Conservation (phyloP, 2,113 vertebrate genomes). For the Stegastes partitus region DNA sequence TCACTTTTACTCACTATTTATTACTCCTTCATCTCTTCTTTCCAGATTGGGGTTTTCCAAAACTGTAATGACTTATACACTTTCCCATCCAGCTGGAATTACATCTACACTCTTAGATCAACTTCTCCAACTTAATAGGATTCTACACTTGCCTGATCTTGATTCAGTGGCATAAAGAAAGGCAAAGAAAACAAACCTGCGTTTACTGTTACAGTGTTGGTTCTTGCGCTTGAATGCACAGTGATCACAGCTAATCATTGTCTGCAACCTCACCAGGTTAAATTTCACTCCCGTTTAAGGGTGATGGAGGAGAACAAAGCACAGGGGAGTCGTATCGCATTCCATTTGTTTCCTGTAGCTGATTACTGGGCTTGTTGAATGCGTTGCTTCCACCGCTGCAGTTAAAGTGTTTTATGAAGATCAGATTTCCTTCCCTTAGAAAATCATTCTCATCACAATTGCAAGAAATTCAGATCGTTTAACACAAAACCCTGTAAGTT, state of each 20-base stretch:
- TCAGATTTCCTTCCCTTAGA: neutral
- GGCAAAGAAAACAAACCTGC: neutral
- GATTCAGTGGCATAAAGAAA: conserved; percentile 7
- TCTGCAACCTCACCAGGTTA: conserved; percentile 1
- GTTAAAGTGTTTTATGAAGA: neutral
- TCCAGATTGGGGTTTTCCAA: neutral
- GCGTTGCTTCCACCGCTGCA: neutral
- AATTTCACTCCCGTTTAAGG: conserved; percentile 15
- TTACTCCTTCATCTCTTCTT: neutral
- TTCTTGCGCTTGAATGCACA: conserved; percentile 10
- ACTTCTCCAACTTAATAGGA: no score
- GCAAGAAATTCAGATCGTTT: neutral
- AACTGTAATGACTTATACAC: neutral
- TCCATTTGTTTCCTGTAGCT: conserved; percentile 12
- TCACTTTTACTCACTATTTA: neutral
- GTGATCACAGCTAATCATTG: conserved; percentile 34
- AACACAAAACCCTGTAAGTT: neutral
- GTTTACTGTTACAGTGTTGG: conserved; percentile 2
- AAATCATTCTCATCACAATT: neutral
- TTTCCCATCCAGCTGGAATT: conserved; percentile 1
- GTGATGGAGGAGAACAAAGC: conserved; percentile 6
- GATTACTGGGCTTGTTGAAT: neutral
- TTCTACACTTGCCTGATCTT: neutral
- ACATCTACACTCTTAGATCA: neutral
- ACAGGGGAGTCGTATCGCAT: conserved; percentile 2